Conservation (phyloP, 2,888 invertebrate species). For the Buathra laborator region DNA sequence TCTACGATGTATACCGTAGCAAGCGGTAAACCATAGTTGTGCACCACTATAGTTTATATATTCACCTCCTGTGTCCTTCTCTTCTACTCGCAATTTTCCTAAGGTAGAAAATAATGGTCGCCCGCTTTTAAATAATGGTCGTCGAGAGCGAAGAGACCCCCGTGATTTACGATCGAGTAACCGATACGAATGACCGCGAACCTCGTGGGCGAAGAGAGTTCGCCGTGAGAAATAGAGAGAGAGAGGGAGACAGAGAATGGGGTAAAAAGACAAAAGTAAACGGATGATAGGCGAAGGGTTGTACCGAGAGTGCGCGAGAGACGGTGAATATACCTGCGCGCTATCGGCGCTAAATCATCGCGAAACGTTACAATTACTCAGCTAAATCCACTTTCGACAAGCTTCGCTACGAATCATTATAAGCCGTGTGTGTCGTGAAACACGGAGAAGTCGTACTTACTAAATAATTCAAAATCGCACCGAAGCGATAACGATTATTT, state of each 20-base stretch:
- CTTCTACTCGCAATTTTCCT: constrained; percentile 59
- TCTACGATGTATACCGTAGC: constrained; percentile 26
- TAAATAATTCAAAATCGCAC: constrained; percentile 60
- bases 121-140: constrained; percentile 42
- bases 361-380: constrained; percentile 66
- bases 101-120: constrained; percentile 27
- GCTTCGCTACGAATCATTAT: background rate
- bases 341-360: constrained; percentile 62
- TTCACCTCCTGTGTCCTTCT: constrained; percentile 38
- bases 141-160: constrained; percentile 54
- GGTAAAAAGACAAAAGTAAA: constrained; percentile 11
- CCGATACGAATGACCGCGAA: constrained; percentile 65
- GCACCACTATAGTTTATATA: constrained; percentile 12
- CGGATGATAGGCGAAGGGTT: background rate
- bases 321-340: constrained; percentile 22
- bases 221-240: constrained; percentile 14
- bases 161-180: constrained; percentile 62
- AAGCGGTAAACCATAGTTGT: constrained; percentile 7
- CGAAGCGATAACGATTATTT: constrained; percentile 60
- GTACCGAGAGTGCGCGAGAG: constrained; percentile 22
- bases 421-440: background rate
- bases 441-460: constrained; percentile 33
- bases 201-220: background rate
- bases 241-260: constrained; percentile 37
- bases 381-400: constrained; percentile 37